A percentile compares a stretch with the other conserved stretches of the same genome.
These are phyloP conservation scores for Drosophila willistoni DNA, from an alignment of 1,140 invertebrate genomes.

Conservation along the genomic window DNA sequence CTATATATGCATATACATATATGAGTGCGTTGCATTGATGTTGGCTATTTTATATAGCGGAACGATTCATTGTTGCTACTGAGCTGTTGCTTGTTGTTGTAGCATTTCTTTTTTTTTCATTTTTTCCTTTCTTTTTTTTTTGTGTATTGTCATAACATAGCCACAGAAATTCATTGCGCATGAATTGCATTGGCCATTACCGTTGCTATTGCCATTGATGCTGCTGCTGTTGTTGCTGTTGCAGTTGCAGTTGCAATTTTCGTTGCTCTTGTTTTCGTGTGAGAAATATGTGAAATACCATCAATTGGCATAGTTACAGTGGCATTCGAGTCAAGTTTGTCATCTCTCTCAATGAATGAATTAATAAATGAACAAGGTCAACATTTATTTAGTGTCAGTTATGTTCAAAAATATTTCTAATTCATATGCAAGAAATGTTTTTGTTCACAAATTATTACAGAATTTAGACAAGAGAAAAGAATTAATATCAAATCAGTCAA, in stretches of 20 bases:
- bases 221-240: not conserved
- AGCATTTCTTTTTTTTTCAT: slow-evolving; percentile 26
- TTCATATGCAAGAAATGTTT: not conserved
- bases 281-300: slow-evolving; percentile 1
- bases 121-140: slow-evolving; percentile 31
- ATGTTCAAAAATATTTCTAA: no score
- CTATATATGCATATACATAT: slow-evolving; percentile 28
- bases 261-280: not conserved
- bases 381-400: not conserved
- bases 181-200: slow-evolving; percentile 43
- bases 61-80: slow-evolving; percentile 46
- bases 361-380: not conserved
- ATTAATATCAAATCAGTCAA: no score
- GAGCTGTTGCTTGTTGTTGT: slow-evolving; percentile 35
- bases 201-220: slow-evolving; percentile 13
- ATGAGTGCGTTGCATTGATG: slow-evolving; percentile 75
- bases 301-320: slow-evolving; percentile 5
- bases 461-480: no score
- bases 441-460: not conserved
- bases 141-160: slow-evolving; percentile 54
- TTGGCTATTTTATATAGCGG: slow-evolving; percentile 75
- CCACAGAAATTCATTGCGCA: slow-evolving; percentile 62
- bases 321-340: slow-evolving; percentile 6
- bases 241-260: slow-evolving; percentile 31
- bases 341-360: slow-evolving; percentile 2